Base-by-base conservation (phyloP, 2,888 invertebrate genomes). In the Pyrrhosoma nymphula region DNA sequence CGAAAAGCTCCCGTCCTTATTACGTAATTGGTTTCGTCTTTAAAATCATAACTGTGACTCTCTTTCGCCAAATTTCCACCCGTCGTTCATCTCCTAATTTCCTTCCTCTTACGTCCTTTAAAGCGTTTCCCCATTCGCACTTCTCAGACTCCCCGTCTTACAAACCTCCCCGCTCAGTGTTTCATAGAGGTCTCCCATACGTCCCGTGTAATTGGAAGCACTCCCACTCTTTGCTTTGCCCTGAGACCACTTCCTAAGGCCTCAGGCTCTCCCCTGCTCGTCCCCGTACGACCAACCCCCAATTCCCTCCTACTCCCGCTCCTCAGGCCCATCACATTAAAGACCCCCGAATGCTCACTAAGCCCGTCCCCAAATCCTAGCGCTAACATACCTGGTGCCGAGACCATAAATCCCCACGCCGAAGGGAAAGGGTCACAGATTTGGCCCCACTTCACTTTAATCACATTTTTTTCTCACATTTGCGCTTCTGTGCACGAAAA, bases 281-380 rank as follows among this genome's bases (percentile, higher is more conserved):
- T 35, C 88, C 82, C 30, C 82, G 35, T 35, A 14, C 82, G 14
- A 89, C 56, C 89, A 2, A 16, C 89, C 47, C 89, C 56, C 55
- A 26, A 4, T 16, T 56, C 75, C 69, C 90, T 14, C 16, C 55
- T 56, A 30, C 23, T 39, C 35, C 39, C 35, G 20, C 63, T 39
- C 63, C 26, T n/a, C 69, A n/a, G 69, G 63, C 93, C 93, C 93
- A 93, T 93, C 93, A 93, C 93, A 93, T 93, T 93, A 93, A 93
- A 93, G 69, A 93, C 47, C 47, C 93, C 93, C 47, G 93, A 93
- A 47, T 93, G 93, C 39, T 93, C 63, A 69, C 93, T 93, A 93
- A 93, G 93, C 93, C 69, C 93, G 39, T 75, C 69, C 39, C 63
- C 93, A 75, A 93, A 93, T 93, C 93, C 93, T 93, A 35, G 47